Base-by-base conservation (phyloP, 2,888 invertebrate genomes). In the Diaperis boleti region DNA sequence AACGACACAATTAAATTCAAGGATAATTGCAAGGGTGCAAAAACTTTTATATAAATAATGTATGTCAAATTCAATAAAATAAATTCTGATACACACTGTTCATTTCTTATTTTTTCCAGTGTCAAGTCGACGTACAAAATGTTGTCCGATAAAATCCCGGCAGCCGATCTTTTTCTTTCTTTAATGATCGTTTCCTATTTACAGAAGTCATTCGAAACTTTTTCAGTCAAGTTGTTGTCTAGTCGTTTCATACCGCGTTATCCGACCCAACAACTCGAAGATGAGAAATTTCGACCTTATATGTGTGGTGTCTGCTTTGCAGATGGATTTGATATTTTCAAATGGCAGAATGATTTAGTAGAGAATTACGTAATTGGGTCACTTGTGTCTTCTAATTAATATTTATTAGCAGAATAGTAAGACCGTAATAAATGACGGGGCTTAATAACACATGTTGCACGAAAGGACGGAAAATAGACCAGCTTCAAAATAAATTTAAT, bases 361-460 rank as follows among this genome's bases (percentile, higher is more conserved):
- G n/a, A 11, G 11, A 15, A 39, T 52, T 56, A 72, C 70, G 2
- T 73, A 73, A 37, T 26, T 52, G 15, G 37, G 52, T 26, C 26
- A 14, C 39, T 14, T 52, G 18, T 37, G 22, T 45, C 26, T 17
- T 52, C 14, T 52, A 52, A 52, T 52, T 52, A 52, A 52, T 52
- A 52, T 52, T 52, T 52, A 52, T 52, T 52, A 20, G 52, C 11
- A 17, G 10, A n/a, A 47, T 8, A 13, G 31, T 14, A 41, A 41
- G 5, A n/a, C 17, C 22, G 44, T 45, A 14, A 14, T 45, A 45
- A 45, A 29, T 45, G 11, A 26, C 14, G 45, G n/a, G 10, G 39
- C 15, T 8, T 17, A 39, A 42, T 42, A 42, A 17, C 15, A 18
- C 35, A 13, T 50, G 49, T 50, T 15, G 22, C 47, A 47, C 14